phyloP scores from a whole-genome alignment of 2,797 vertebrate species.

The Ammospiza maritima region DNA sequence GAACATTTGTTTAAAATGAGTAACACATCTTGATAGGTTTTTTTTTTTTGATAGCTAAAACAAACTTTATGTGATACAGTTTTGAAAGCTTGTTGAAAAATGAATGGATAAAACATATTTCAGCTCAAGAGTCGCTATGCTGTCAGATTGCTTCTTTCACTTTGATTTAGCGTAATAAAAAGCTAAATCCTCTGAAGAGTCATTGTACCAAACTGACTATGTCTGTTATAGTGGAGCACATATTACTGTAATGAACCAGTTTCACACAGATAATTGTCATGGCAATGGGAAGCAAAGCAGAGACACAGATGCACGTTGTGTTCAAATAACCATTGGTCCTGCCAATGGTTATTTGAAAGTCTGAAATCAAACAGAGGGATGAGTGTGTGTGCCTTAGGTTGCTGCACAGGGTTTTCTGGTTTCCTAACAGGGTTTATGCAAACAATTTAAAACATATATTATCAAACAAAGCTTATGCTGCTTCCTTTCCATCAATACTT shows the following conservation, averaged over 20 bases:
- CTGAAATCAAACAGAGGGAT: constrained; percentile 24
- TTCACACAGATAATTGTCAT: constrained; percentile 1
- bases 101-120: constrained; percentile 58
- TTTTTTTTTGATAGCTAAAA: constrained; percentile 58
- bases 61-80: constrained; percentile 36
- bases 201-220: background rate
- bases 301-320: background rate
- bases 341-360: constrained; percentile 13
- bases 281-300: background rate
- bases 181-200: constrained; percentile 30
- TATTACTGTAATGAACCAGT: background rate
- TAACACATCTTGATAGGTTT: constrained; percentile 36
- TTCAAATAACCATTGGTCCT: background rate
- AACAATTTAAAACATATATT: background rate
- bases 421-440: constrained; percentile 20
- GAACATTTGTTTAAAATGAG: constrained; percentile 64
- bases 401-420: background rate
- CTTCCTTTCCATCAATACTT: background rate
- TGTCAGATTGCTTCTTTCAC: constrained; percentile 17
- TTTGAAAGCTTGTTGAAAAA: constrained; percentile 48
- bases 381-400: background rate
- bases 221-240: background rate
- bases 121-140: constrained; percentile 5
- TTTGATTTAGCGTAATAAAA: constrained; percentile 35
- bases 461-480: background rate